Percentiles rank a stretch among this genome's conserved stretches.
Conservation (phyloP, 2,888 invertebrate genomes). For the Tipula helvola region DNA sequence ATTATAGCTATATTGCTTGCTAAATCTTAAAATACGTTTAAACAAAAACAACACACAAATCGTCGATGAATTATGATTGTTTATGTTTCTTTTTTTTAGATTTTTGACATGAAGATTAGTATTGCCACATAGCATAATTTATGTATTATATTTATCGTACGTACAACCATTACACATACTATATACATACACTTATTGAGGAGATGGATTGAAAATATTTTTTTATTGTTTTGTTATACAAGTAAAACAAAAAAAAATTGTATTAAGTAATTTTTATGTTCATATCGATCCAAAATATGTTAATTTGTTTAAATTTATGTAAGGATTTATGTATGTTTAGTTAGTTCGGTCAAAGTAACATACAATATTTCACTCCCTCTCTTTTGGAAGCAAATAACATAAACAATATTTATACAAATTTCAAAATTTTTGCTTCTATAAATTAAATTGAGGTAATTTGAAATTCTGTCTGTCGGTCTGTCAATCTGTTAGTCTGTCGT, state of each 20-base stretch:
- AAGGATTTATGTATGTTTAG: too few relatives aligned
- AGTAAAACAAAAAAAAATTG: neutral
- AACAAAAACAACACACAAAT: neutral
- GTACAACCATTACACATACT: neutral
- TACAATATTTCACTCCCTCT: too few relatives aligned
- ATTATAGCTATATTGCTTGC: neutral
- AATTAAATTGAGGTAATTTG: too few relatives aligned
- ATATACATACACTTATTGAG: neutral
- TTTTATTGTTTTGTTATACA: neutral
- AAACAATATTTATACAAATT: too few relatives aligned
- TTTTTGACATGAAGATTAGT: neutral
- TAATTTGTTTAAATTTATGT: neutral
- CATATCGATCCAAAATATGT: neutral
- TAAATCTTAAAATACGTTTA: neutral
- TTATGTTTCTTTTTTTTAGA: neutral
- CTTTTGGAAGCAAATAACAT: too few relatives aligned
- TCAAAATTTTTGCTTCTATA: too few relatives aligned
- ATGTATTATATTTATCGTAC: neutral
- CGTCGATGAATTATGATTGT: neutral
- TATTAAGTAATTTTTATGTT: neutral
- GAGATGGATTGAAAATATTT: neutral
- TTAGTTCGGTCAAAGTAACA: too few relatives aligned
- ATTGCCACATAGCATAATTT: neutral
- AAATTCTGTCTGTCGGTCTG: too few relatives aligned
- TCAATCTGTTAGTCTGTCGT: too few relatives aligned